phyloP scores from a whole-genome alignment of 2,888 invertebrate species.

The Argynnis bischoffii region DNA sequence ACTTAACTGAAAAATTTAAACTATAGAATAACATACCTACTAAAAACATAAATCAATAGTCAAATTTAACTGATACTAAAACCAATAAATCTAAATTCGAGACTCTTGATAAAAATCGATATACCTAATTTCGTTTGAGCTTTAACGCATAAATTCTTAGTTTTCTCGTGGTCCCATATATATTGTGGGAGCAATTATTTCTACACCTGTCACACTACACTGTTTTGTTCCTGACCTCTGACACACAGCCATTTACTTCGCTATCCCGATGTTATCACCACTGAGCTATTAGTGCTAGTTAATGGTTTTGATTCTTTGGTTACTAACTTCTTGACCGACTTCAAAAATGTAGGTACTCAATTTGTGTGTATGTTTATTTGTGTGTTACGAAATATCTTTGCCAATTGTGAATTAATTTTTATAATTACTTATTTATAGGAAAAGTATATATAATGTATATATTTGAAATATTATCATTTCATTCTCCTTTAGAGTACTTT shows the following conservation, averaged over 20 bases:
- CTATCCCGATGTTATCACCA: constrained; percentile 35
- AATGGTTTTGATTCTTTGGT: background rate
- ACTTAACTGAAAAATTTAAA: no score
- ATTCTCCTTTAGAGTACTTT: no score
- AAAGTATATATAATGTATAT: no score
- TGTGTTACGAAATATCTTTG: no score
- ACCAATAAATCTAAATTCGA: constrained; percentile 16
- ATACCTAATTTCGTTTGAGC: constrained; percentile 11
- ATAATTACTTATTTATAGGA: no score
- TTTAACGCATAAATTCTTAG: constrained; percentile 18
- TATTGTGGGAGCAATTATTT: constrained; percentile 39
- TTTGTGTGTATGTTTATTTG: no score
- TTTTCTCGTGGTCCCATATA: constrained; percentile 10
- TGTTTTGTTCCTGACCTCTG: constrained; percentile 41
- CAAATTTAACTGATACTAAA: constrained; percentile 5
- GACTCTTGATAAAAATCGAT: constrained; percentile 11
- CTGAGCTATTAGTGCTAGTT: constrained; percentile 14
- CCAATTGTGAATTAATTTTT: no score
- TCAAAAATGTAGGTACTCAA: no score
- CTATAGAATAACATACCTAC: no score
- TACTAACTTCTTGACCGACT: no score
- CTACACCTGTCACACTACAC: constrained; percentile 37
- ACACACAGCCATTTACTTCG: constrained; percentile 41
- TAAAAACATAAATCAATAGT: background rate
- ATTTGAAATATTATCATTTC: no score